Evolutionary conservation across 2,113 vertebrate species (phyloP), one percentile per base, ranked within the genome.

Genomic region (Sylvilagus bachmani): DNA sequence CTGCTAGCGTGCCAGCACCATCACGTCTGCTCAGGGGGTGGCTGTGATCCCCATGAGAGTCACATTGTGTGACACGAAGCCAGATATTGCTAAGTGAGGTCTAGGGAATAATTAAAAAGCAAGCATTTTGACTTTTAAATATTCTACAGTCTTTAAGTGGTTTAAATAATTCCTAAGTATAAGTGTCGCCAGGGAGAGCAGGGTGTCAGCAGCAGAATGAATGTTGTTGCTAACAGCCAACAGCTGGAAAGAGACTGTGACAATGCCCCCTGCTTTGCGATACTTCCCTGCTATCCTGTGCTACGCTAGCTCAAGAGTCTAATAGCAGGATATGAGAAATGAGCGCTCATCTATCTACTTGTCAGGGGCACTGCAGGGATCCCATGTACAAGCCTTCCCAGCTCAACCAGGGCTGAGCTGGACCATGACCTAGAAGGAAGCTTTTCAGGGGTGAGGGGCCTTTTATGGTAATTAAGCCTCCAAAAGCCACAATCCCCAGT

Each of bases 381-480:
- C 74, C 95, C 44, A 88, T 77, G 51, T 83, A 95, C 0, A 75
- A 96, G 78, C 86, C 97, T 93, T 94, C 71, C 70, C 82, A 33
- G 82, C 95, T 95, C 38, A 24, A 97, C 89, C 91, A 75, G 2
- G 84, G 80, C 93, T 93, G 70, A 97, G 62, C 89, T 94, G 93
- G 90, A 97, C 74, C 64, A 75, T 89, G 97, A 97, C 92, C 95
- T 97, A 78, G 97, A 95, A 97, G 81, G 93, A 97, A 86, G 67
- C 44, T 81, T 96, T 95, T 96, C 38, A 88, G 12, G 53, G 96
- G 61, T 90, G 96, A 97, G 67, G 83, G 96, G 77, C 75, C 91
- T 96, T 97, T 96, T 93, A 92, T 9, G 8, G 94, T 97, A 97
- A 97, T 97, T 97, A 97, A 93, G 97, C 97, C 93, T 97, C 93